A percentile compares a stretch with the other conserved stretches of the same genome.
phyloP scores from a whole-genome alignment of 2,888 invertebrate genomes.

The Terebella lapidaria region DNA sequence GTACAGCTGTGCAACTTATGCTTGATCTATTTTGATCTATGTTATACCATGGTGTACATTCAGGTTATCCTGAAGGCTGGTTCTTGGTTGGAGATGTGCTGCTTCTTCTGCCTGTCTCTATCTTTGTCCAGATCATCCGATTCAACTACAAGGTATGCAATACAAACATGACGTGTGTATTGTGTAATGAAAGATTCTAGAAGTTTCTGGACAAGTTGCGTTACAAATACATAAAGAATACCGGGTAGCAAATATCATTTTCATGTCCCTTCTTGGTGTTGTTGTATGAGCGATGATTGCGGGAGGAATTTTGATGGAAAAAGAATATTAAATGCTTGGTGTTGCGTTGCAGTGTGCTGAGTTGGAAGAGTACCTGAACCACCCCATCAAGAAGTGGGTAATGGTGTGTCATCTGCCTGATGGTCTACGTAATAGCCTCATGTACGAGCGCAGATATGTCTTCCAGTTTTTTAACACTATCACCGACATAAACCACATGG shows the following conservation, averaged over 20 bases:
- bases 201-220: too few relatives aligned
- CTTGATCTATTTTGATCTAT: too few relatives aligned
- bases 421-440: constrained; percentile 57
- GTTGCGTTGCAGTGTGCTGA: background rate
- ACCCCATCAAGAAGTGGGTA: constrained; percentile 66
- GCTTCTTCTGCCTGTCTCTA: constrained; percentile 65
- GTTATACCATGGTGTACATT: constrained; percentile 10
- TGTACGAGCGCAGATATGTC: constrained; percentile 61
- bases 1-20: too few relatives aligned
- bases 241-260: too few relatives aligned
- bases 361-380: constrained; percentile 57
- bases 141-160: constrained; percentile 55
- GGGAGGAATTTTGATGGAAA: too few relatives aligned
- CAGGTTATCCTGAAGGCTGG: constrained; percentile 65
- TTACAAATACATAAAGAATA: too few relatives aligned
- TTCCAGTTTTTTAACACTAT: constrained; percentile 60
- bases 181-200: too few relatives aligned
- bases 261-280: too few relatives aligned
- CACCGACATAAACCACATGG: constrained; percentile 62
- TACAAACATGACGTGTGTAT: too few relatives aligned
- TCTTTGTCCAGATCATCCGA: constrained; percentile 67
- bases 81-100: constrained; percentile 66
- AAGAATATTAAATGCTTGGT: too few relatives aligned
- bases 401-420: constrained; percentile 62
- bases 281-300: too few relatives aligned